phyloP scores from a whole-genome alignment of 2,888 invertebrate genomes.

The Andrena minutula region DNA sequence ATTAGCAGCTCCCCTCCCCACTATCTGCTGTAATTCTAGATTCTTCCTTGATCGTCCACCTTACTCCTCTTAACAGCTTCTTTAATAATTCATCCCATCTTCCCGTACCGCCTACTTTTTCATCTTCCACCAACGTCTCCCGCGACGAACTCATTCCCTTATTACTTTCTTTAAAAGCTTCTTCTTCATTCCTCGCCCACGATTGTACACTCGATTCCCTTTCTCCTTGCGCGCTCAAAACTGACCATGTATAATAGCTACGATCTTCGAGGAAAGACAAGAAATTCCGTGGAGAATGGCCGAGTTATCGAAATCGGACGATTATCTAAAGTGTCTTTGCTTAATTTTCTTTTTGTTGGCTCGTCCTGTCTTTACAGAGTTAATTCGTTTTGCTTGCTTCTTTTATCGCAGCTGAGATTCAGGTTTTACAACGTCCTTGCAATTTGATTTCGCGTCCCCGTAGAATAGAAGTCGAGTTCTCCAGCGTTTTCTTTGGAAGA shows the following conservation, averaged over 20 bases:
- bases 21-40: neutral
- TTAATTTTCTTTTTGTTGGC: neutral
- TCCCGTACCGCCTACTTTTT: neutral
- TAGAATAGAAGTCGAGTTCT: neutral
- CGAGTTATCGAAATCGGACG: neutral
- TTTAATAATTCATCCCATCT: slow-evolving; percentile 35
- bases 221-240: slow-evolving; percentile 4
- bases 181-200: neutral
- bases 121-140: slow-evolving; percentile 4
- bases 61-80: slow-evolving; percentile 22
- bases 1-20: neutral
- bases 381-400: slow-evolving; percentile 12
- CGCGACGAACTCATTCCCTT: slow-evolving; percentile 15
- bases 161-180: slow-evolving; percentile 24
- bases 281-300: neutral
- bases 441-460: neutral
- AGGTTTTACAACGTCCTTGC: neutral
- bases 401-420: neutral
- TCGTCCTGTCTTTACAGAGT: no score
- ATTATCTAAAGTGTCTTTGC: neutral
- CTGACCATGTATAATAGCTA: slow-evolving; percentile 7
- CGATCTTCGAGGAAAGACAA: neutral
- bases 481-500: neutral
- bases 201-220: slow-evolving; percentile 5
- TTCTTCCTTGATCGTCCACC: slow-evolving; percentile 1